Base-by-base conservation (phyloP, 2,888 invertebrate species). In the Eudasyphora cyanicolor region DNA sequence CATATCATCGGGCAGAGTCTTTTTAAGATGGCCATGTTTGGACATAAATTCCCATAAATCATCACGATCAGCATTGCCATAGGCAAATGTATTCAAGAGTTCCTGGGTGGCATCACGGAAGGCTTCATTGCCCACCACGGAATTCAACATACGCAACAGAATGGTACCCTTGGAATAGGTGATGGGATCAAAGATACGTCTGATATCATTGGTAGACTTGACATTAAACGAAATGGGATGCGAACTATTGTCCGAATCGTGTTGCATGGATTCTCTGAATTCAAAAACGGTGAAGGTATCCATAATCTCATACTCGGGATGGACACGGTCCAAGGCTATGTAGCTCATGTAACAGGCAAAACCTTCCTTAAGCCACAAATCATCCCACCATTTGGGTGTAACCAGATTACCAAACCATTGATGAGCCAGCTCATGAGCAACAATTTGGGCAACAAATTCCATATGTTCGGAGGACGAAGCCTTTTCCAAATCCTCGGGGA, bases 371-470 rank as follows among this genome's bases (percentile, higher is more conserved):
- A 96, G 92, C 95, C 96, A 96, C 1, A 95, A 92, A 86, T 94
- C 94, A 80, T 94, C 93, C 96, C 96, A 96, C 96, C 96, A 96
- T 42, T 94, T 93, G 77, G 95, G 94, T 0, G 96, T 96, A 19
- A 96, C 95, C 19, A 95, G 92, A 89, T 96, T 95, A 6, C 96
- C 96, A 87, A 96, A 96, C 96, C 96, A 96, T 93, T 95, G 95
- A 89, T 97, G 97, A 0, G 96, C 94, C 73, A 96, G 91, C 90
- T 97, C 97, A 88, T 97, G 97, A 0, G 95, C 93, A 4, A 96
- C 93, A 1, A 95, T 94, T 24, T 94, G 93, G 0, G 95, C 94
- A 1, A 96, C 93, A 69, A 93, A 93, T 87, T 96, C 95, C 86
- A 94, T 94, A 85, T 94, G 94, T 85, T 92, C 93, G 42, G 94